A percentile compares a stretch with the other conserved stretches of the same genome.
phyloP scores from a whole-genome alignment of 2,113 vertebrate genomes.

The Agapornis roseicollis region DNA sequence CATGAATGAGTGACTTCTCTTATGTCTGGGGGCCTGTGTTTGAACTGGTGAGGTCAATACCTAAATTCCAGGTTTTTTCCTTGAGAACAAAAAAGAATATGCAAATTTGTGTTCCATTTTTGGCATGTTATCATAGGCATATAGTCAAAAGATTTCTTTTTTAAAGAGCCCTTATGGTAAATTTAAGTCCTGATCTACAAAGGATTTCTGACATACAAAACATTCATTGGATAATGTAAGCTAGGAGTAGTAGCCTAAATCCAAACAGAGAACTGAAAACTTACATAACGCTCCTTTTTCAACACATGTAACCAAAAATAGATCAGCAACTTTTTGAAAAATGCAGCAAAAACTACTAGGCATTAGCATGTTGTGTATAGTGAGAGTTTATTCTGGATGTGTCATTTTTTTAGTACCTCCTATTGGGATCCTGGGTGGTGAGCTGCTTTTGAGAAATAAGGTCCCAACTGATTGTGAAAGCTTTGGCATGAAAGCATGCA shows the following conservation, averaged over 20 bases:
- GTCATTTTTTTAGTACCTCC: neutral
- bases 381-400: neutral
- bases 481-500: neutral
- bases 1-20: constrained; percentile 10
- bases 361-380: neutral
- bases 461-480: neutral
- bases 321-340: neutral
- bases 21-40: neutral
- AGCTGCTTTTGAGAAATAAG: neutral
- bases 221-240: neutral
- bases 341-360: neutral
- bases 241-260: neutral
- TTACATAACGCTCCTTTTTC: neutral
- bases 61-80: neutral
- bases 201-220: neutral
- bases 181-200: neutral
- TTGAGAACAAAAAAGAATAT: neutral
- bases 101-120: neutral
- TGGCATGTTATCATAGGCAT: neutral
- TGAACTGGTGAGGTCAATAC: neutral
- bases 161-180: neutral
- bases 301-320: neutral
- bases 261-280: neutral
- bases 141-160: neutral
- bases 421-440: neutral